Evolutionary conservation across 2,113 vertebrate genomes (phyloP), one percentile per base, ranked within the genome.

Genomic region (Ursus arctos): DNA sequence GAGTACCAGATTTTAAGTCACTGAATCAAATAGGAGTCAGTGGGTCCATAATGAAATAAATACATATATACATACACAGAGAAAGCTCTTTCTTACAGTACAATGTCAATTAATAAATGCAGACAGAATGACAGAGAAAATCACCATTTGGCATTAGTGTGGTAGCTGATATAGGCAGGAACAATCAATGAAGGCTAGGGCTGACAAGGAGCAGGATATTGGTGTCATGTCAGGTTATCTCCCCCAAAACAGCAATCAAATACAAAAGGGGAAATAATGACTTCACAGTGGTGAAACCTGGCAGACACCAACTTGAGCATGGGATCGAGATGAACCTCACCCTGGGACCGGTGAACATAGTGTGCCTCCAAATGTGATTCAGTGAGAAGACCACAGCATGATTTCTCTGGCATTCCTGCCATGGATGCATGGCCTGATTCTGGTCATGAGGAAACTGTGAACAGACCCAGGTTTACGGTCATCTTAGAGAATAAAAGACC

Each of bases 231-330:
- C 49, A 28, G 7, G 61, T 40, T 47, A 43, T 26, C 84, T 85
- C 84, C 24, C n/a, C n/a, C 24, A 19, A 81, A 57, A 94, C 18
- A 88, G 22, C 18, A 88, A 84, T 49, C 93, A 94, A 79, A 94
- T 33, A 53, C 53, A 94, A 88, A 83, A 88, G 53, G 36, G 24
- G 19, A 91, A 94, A 79, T 1, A 79, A 13, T 40, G n/a, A 61
- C 7, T 40, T 84, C 21, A 55, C 79, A 33, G 65, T 49, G 51
- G 21, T 59, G 33, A 74, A 69, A 93, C 24, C 13, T 13, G n/a
- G 51, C 57, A 92, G 40, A 59, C 9, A 71, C 16, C 76, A 90
- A 82, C 49, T 28, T 63, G 83, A 67, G 72, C 21, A 24, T 53
- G 21, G 76, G 33, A 43, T n/a, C 51, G 47, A 84, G 28, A 79